phyloP scores from a whole-genome alignment of 2,888 invertebrate genomes.

The Apotomis capreana region DNA sequence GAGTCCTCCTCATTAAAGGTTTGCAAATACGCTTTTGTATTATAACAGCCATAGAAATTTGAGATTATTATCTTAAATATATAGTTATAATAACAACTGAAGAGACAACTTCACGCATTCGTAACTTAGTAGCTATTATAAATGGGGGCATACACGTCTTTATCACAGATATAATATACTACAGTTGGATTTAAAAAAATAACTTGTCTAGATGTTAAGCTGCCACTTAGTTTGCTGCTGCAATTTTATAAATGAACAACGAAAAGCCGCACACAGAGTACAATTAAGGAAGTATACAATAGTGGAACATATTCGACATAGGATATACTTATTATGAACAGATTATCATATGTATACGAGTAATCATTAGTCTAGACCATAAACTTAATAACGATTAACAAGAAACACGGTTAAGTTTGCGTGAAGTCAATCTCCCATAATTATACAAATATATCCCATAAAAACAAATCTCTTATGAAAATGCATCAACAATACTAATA shows the following conservation, averaged over 20 bases:
- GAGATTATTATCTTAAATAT: conserved; percentile 8
- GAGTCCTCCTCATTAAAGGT: conserved; percentile 20
- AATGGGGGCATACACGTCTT: conserved; percentile 1
- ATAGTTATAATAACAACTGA: conserved; percentile 5
- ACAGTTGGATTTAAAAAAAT: too few species aligned
- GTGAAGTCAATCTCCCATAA: conserved; percentile 4
- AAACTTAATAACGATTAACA: background rate
- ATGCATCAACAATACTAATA: conserved; percentile 26
- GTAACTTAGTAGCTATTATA: background rate
- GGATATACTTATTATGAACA: background rate
- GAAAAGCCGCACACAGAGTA: too few species aligned
- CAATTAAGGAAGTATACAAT: too few species aligned
- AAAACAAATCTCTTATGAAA: conserved; percentile 15
- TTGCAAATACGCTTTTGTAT: conserved; percentile 3
- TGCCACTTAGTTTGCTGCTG: too few species aligned
- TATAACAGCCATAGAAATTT: conserved; percentile 23
- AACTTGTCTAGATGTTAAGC: too few species aligned
- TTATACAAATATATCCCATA: background rate
- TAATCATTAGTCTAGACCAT: background rate
- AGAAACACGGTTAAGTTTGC: background rate
- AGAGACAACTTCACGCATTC: conserved; percentile 28
- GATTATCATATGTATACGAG: background rate
- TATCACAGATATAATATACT: conserved; percentile 13
- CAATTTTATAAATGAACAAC: too few species aligned
- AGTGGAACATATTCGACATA: too few species aligned